These are phyloP conservation scores for Ormyrus rosae DNA, from an alignment of 2,888 invertebrate species.

Conservation along the genomic window DNA sequence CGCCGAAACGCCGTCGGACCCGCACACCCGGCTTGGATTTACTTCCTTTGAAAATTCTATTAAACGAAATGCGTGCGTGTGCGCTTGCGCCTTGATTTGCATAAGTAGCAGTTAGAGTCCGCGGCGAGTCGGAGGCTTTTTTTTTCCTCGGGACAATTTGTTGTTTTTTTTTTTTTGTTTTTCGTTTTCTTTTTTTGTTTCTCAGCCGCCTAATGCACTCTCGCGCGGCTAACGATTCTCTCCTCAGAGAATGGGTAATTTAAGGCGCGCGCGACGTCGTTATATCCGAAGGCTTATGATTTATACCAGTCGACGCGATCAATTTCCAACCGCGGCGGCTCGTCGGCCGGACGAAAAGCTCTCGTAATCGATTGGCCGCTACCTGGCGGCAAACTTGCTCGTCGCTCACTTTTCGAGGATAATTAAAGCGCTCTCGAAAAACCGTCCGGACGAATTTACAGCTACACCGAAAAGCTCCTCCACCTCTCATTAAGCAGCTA, in stretches of 20 bases:
- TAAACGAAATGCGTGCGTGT: no score
- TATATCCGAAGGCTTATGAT: not conserved
- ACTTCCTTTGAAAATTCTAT: no score
- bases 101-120: no score
- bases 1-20: no score
- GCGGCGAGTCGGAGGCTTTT: no score
- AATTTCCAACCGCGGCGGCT: constrained; percentile 10
- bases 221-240: not conserved
- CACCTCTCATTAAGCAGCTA: constrained; percentile 43
- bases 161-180: not conserved
- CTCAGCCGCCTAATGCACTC: not conserved
- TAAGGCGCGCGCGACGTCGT: not conserved
- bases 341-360: not conserved
- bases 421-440: constrained; percentile 19
- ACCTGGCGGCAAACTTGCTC: not conserved
- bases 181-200: no score
- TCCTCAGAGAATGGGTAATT: not conserved
- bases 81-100: no score
- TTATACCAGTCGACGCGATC: constrained; percentile 2
- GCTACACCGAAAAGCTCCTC: constrained; percentile 20
- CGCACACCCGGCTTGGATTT: no score
- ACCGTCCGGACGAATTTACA: constrained; percentile 22
- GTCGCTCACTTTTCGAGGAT: not conserved
- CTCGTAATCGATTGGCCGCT: constrained; percentile 15
- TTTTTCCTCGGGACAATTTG: no score